phyloP scores from a whole-genome alignment of 2,888 invertebrate species.

The Merodon equestris region DNA sequence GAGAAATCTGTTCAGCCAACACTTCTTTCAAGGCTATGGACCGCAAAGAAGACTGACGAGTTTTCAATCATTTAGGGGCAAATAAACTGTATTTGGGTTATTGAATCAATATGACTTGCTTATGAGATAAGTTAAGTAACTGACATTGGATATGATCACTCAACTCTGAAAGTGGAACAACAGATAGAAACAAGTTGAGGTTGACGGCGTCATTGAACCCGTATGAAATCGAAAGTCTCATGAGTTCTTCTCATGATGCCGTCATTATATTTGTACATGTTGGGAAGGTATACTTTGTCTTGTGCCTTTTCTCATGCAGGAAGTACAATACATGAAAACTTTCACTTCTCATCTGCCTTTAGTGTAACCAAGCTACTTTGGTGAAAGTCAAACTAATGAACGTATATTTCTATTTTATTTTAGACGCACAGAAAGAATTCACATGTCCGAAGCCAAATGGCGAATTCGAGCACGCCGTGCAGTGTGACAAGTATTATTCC shows the following conservation, averaged over 20 bases:
- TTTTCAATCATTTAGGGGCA: neutral
- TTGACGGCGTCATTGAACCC: constrained; percentile 28
- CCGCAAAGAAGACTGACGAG: too few species aligned
- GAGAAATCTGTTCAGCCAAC: constrained; percentile 28
- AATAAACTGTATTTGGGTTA: constrained; percentile 32
- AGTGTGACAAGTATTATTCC: constrained; percentile 93
- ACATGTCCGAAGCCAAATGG: constrained; percentile 91
- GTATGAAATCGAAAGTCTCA: constrained; percentile 6
- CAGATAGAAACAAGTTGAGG: constrained; percentile 29
- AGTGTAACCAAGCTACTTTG: too few species aligned
- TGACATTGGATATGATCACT: constrained; percentile 38
- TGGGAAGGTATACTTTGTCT: too few species aligned
- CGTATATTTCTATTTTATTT: constrained; percentile 32
- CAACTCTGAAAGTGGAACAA: constrained; percentile 12
- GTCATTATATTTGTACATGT: too few species aligned
- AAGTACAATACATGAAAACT: constrained; percentile 12
- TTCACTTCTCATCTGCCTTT: constrained; percentile 10
- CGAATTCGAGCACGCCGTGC: constrained; percentile 87
- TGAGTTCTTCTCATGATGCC: too few species aligned
- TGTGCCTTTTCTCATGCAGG: neutral
- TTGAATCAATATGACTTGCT: neutral
- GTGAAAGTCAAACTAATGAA: neutral
- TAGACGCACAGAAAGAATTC: constrained; percentile 79
- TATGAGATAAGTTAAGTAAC: constrained; percentile 15
- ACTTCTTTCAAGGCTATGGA: constrained; percentile 45